These are phyloP conservation scores for Pantherophis alleghaniensis DNA, from an alignment of 2,797 vertebrate species.

Conservation along the genomic window DNA sequence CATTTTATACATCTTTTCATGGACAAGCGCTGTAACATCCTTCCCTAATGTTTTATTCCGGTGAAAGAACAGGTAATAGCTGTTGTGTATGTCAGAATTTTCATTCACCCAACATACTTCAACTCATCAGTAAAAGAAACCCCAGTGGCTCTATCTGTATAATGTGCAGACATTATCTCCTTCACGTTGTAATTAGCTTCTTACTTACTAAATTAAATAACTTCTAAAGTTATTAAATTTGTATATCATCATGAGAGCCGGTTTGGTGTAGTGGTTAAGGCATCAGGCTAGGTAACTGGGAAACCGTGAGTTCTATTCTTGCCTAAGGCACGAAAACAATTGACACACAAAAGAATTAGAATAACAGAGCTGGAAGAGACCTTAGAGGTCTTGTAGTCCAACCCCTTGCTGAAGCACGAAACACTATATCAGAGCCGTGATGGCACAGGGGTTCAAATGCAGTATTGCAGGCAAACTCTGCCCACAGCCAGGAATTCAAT, in stretches of 20 bases:
- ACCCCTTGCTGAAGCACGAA: too few species aligned
- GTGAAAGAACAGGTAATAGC: background rate
- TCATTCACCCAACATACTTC: background rate
- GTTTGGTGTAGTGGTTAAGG: background rate
- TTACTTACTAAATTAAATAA: background rate
- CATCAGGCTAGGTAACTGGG: background rate
- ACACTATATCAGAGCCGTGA: background rate
- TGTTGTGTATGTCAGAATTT: background rate
- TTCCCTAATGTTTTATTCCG: background rate
- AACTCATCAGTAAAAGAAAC: background rate
- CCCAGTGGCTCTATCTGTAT: background rate
- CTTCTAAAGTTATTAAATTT: background rate
- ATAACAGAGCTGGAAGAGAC: too few species aligned
- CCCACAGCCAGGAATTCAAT: too few species aligned
- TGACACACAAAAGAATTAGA: too few species aligned
- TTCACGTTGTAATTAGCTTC: background rate
- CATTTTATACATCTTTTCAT: background rate
- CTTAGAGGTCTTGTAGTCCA: too few species aligned
- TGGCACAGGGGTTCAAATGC: too few species aligned
- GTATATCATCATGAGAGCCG: background rate
- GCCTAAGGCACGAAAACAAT: background rate
- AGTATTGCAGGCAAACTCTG: too few species aligned
- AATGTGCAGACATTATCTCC: background rate
- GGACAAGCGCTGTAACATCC: background rate
- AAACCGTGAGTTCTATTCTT: background rate